Evolutionary conservation across 1,140 invertebrate genomes (phyloP).

Genomic region (Thalassaphorura encarpata): DNA sequence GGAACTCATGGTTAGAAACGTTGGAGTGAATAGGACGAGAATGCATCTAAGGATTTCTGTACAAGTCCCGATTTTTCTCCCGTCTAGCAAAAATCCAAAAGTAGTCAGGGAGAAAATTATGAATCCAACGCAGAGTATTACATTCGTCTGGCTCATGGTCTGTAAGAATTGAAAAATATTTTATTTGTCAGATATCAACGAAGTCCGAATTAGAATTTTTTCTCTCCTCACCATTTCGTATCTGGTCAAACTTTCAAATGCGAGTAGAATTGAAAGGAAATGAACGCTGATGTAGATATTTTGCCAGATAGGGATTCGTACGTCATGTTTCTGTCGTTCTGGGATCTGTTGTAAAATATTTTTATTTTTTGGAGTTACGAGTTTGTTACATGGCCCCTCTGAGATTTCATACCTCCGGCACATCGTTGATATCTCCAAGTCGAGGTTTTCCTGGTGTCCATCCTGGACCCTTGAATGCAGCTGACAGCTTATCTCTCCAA

Average conservation of each 20-base stretch:
- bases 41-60: slow-evolving; percentile 12
- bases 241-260: slow-evolving; percentile 51
- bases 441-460: slow-evolving; percentile 73
- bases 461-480: slow-evolving; percentile 72
- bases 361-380: not conserved
- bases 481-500: slow-evolving; percentile 54
- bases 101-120: slow-evolving; percentile 19
- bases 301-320: slow-evolving; percentile 53
- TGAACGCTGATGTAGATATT: slow-evolving; percentile 58
- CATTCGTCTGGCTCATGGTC: slow-evolving; percentile 16
- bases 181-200: not conserved
- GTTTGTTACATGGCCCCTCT: slow-evolving; percentile 18
- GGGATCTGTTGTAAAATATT: slow-evolving; percentile 43
- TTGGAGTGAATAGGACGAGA: not conserved
- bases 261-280: slow-evolving; percentile 53
- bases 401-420: slow-evolving; percentile 56
- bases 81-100: slow-evolving; percentile 19
- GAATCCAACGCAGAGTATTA: slow-evolving; percentile 7
- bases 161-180: slow-evolving; percentile 1
- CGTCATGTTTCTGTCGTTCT: slow-evolving; percentile 55
- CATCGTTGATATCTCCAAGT: slow-evolving; percentile 60
- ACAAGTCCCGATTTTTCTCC: slow-evolving; percentile 1
- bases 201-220: no score
- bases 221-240: slow-evolving; percentile 50
- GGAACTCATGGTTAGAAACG: no score